Evolutionary conservation across 2,888 invertebrate species (phyloP), one percentile per base, ranked within the genome.

Genomic region (Gisinianus flammeolus): DNA sequence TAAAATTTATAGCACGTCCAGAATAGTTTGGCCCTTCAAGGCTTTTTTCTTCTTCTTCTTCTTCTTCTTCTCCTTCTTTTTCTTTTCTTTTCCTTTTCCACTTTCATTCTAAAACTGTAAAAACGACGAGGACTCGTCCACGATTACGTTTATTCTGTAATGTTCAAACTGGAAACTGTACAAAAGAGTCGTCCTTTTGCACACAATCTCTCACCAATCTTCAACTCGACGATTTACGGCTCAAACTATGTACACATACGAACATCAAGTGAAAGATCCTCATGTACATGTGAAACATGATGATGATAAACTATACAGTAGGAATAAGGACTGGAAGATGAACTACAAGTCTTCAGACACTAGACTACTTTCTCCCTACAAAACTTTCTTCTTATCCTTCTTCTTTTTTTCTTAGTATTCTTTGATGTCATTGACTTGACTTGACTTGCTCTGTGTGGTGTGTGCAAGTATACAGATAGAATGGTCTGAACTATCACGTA

Each of bases 11-110:
- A 44, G 26, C 69, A 69, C 35, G 44, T 52, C 69, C 69, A 52
- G n/a, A 52, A 22, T 69, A 69, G 35, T 69, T 69, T 69, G 28
- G 67, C 67, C 67, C 67, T 67, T 67, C 67, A 67, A 67, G 67
- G 67, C 30, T n/a, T 67, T 67, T 67, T n/a, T 67, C n/a, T 54
- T 19, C 54, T 54, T 54, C 19, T 19, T 54, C 16, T 54, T n/a
- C 19, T n/a, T n/a, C 54, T 44, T 16, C 16, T 16, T 44, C 44
- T 44, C 16, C 16, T 16, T 44, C 44, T 44, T 16, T 44, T 16
- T 44, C 44, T 44, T 16, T 6, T 44, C 44, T 44, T 44, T 10
- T 44, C 6, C 44, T 10, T 44, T 10, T 44, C 44, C 54, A 4
- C 54, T 54, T n/a, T 54, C 8, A n/a, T 54, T n/a, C 54, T 54